Conservation (phyloP, 2,888 invertebrate genomes). For the Philonicus albiceps region DNA sequence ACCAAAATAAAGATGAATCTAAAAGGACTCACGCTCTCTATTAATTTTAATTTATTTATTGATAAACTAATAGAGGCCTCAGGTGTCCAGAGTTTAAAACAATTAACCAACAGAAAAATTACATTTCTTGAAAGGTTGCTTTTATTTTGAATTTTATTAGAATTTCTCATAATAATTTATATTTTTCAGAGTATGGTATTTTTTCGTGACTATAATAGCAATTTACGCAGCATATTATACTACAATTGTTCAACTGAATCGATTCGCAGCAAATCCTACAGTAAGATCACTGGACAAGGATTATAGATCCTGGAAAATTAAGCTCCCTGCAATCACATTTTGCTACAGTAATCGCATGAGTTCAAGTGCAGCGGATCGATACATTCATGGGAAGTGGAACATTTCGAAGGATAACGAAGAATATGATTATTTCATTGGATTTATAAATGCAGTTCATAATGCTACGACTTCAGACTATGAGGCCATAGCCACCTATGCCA, state of each 20-base stretch:
- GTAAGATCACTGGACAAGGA: conserved; percentile 61
- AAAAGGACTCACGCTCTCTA: not conserved
- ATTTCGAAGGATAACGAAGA: conserved; percentile 60
- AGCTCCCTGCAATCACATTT: conserved; percentile 59
- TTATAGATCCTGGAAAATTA: conserved; percentile 60
- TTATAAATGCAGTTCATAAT: conserved; percentile 64
- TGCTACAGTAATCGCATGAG: conserved; percentile 61
- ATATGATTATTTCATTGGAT: conserved; percentile 64
- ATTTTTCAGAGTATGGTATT: not conserved
- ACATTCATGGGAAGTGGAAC: conserved; percentile 58
- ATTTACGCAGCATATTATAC: conserved; percentile 53
- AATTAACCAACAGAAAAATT: not conserved
- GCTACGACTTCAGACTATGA: conserved; percentile 62
- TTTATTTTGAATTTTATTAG: not conserved
- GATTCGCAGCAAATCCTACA: conserved; percentile 57
- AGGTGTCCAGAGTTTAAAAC: not conserved
- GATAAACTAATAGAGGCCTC: not conserved
- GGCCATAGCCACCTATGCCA: conserved; percentile 60
- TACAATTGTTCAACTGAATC: conserved; percentile 54
- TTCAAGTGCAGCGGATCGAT: conserved; percentile 56
- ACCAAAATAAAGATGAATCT: not conserved
- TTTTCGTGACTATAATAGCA: not conserved
- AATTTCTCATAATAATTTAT: not conserved
- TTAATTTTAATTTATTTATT: not conserved
- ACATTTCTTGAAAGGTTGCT: not conserved